Percentiles rank a stretch among this genome's conserved stretches.
Conservation (phyloP, 2,888 invertebrate genomes). For the Oegoconia quadripuncta region DNA sequence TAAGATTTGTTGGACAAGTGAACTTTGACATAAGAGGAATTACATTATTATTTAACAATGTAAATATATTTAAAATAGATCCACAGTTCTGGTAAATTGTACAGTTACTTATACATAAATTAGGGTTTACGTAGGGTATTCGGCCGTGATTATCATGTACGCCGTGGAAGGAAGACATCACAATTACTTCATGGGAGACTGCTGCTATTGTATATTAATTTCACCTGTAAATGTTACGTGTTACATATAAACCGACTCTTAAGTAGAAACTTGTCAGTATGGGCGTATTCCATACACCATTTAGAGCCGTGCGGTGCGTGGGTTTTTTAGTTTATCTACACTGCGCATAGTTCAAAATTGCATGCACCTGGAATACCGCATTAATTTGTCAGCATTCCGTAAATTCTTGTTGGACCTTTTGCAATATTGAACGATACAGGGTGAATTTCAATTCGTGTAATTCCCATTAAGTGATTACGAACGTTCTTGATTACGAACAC, state of each 20-base stretch:
- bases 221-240: conserved; percentile 44
- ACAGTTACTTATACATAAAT: conserved; percentile 61
- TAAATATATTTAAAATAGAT: conserved; percentile 61
- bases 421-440: no score
- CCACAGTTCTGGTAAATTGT: conserved; percentile 52
- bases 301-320: no score
- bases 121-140: conserved; percentile 54
- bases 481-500: no score
- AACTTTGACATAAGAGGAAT: not conserved
- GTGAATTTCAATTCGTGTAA: no score
- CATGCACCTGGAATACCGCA: no score
- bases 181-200: conserved; percentile 52
- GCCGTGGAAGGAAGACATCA: conserved; percentile 54
- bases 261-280: not conserved
- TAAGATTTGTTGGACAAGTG: no score
- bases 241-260: conserved; percentile 20
- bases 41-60: conserved; percentile 36
- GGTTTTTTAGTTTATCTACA: no score
- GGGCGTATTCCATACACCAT: no score
- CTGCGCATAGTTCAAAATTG: no score
- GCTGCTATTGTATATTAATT: conserved; percentile 56
- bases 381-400: no score
- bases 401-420: no score
- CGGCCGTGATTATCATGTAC: conserved; percentile 60
- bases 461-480: no score